Evolutionary conservation across 2,113 vertebrate genomes (phyloP).

Genomic region (Rhinolophus sinicus): DNA sequence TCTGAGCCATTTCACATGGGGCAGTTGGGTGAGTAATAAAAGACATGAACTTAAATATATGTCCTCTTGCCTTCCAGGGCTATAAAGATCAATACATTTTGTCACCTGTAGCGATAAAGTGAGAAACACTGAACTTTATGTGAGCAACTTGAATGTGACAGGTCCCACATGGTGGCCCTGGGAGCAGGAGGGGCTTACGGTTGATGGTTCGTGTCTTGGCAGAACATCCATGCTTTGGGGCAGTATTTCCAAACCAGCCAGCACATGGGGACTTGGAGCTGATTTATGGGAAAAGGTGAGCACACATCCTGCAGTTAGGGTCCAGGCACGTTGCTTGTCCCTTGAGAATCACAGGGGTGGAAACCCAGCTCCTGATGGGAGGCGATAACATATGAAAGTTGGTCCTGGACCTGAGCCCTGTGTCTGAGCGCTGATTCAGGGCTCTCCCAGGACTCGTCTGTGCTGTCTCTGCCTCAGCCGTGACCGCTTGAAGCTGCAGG

Average conservation of each 20-base stretch:
- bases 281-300: slow-evolving; percentile 35
- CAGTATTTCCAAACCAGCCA: slow-evolving; percentile 36
- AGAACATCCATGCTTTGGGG: neutral
- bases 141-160: neutral
- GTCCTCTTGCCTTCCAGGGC: slow-evolving; percentile 43
- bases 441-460: neutral
- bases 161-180: neutral
- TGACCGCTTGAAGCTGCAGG: neutral
- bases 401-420: neutral
- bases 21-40: slow-evolving; percentile 28
- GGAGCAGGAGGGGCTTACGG: neutral
- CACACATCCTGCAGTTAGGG: fast-evolving
- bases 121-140: slow-evolving; percentile 46
- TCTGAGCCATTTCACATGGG: slow-evolving; percentile 41
- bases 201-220: slow-evolving; percentile 46
- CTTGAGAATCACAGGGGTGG: neutral
- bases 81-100: slow-evolving; percentile 70
- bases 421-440: neutral
- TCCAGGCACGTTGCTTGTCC: neutral
- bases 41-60: slow-evolving; percentile 55
- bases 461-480: neutral
- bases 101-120: slow-evolving; percentile 46
- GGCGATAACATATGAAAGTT: neutral
- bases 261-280: neutral
- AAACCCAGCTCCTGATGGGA: neutral